Base-by-base conservation (phyloP, 2,888 invertebrate genomes). In the Andrena fulva region DNA sequence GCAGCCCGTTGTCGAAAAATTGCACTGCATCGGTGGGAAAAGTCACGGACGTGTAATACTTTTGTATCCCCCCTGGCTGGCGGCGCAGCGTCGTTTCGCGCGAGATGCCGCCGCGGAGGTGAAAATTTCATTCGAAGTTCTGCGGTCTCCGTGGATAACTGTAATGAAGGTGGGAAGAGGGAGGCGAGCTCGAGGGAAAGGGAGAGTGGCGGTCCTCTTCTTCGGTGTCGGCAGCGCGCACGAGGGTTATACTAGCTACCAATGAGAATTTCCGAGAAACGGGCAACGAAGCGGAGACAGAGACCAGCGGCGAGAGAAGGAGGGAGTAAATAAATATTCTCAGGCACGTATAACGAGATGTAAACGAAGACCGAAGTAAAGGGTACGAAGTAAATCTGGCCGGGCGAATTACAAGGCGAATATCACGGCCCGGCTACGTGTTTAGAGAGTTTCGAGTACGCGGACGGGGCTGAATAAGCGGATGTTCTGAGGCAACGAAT, bases 281-380 rank as follows among this genome's bases (percentile, higher is more conserved):
- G 48, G 70, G 71, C 59, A 70, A 72, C 50, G 52, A 71, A 52
- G 56, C 50, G 50, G 66, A 54, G 75, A 76, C 27, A 12, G 76
- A 50, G 4, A 73, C 62, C 50, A 56, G 27, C 29, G 50, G n/a
- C 33, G 59, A 56, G 67, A 80, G 60, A 42, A 33, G 56, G 54
- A 56, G 79, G 73, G 75, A 82, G 83, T 85, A 85, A 87, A 88
- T 88, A 88, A 88, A 88, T 85, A 88, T 88, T 84, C 81, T 73
- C 84, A 81, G 82, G 85, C 87, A 87, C 86, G 87, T 85, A 88
- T 90, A 89, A 89, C 89, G 90, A 89, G 87, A 90, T 89, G 90
- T 89, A 89, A 90, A 88, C 90, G 88, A 88, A 90, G 84, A 73
- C 68, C 77, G 80, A 81, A 84, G 85, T 80, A 82, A 84, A 84